phyloP scores from a whole-genome alignment of 2,113 vertebrate genomes.

The Erinaceus europaeus region DNA sequence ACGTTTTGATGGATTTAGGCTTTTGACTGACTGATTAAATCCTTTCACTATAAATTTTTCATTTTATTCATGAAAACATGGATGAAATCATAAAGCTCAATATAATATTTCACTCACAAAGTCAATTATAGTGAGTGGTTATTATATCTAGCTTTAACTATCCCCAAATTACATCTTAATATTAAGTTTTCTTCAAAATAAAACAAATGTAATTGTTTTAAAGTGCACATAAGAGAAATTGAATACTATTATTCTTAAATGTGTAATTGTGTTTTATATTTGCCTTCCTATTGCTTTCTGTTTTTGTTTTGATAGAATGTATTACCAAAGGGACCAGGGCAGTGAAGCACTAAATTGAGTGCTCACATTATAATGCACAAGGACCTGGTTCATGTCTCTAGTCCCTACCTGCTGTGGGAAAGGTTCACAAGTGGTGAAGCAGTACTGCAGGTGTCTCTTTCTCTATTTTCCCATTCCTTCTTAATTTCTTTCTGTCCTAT shows the following conservation, averaged over 20 bases:
- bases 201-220: slow-evolving; percentile 41
- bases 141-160: not conserved
- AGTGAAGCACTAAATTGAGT: too few species aligned
- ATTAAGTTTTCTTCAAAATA: slow-evolving; percentile 25
- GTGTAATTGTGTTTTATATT: not conserved
- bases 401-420: too few species aligned
- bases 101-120: slow-evolving; percentile 39
- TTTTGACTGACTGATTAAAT: slow-evolving; percentile 59
- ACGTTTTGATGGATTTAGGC: slow-evolving; percentile 44
- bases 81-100: slow-evolving; percentile 30
- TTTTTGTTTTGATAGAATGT: not conserved
- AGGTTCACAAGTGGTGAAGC: too few species aligned
- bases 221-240: not conserved
- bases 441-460: too few species aligned
- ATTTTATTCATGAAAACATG: slow-evolving; percentile 50
- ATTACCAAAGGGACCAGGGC: too few species aligned
- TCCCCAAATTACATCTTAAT: slow-evolving; percentile 11
- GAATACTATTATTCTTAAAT: not conserved
- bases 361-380: too few species aligned
- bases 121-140: slow-evolving; percentile 8
- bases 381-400: too few species aligned
- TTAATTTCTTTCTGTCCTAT: too few species aligned
- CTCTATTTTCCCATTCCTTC: too few species aligned
- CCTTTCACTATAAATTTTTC: slow-evolving; percentile 62
- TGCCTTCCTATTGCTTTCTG: not conserved